Evolutionary conservation across 64 coral and sea anemone species (phyloP).

Genomic region (Platygyra sinensis): DNA sequence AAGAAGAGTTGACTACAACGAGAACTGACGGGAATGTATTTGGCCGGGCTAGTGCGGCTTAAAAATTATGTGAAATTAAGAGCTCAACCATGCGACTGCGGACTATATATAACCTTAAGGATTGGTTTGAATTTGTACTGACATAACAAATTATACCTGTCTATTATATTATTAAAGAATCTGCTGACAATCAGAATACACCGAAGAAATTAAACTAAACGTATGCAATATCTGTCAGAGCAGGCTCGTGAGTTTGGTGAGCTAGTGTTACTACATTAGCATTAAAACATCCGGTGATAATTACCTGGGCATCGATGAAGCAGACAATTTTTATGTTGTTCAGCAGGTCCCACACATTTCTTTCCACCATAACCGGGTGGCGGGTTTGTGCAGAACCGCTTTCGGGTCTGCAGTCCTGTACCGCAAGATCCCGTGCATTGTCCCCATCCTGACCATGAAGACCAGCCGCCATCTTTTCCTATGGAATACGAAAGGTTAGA

Average conservation of each 20-base stretch:
- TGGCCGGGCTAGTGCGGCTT: too few relatives aligned
- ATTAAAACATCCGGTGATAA: too few relatives aligned
- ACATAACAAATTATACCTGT: too few relatives aligned
- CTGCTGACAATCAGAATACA: too few relatives aligned
- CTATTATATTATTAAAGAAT: too few relatives aligned
- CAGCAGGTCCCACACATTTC: slow-evolving; percentile 29
- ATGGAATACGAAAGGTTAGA: background rate
- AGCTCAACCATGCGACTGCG: background rate
- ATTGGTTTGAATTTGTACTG: too few relatives aligned
- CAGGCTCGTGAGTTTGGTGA: too few relatives aligned
- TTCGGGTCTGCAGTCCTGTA: slow-evolving; percentile 40
- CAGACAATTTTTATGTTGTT: slow-evolving; percentile 47
- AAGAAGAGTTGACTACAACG: too few relatives aligned
- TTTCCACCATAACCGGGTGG: slow-evolving; percentile 47
- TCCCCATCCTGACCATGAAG: slow-evolving; percentile 59
- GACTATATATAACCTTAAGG: background rate
- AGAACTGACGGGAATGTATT: too few relatives aligned
- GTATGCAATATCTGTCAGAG: too few relatives aligned
- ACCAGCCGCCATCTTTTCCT: slow-evolving; percentile 61
- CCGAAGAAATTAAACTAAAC: too few relatives aligned
- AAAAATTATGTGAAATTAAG: background rate
- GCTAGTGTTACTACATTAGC: too few relatives aligned
- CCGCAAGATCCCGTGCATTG: slow-evolving; percentile 52
- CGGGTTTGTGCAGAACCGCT: slow-evolving; percentile 49
- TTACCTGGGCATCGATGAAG: slow-evolving; percentile 62